Conservation (phyloP, 2,888 invertebrate species). For the Drosophila hamatofila region DNA sequence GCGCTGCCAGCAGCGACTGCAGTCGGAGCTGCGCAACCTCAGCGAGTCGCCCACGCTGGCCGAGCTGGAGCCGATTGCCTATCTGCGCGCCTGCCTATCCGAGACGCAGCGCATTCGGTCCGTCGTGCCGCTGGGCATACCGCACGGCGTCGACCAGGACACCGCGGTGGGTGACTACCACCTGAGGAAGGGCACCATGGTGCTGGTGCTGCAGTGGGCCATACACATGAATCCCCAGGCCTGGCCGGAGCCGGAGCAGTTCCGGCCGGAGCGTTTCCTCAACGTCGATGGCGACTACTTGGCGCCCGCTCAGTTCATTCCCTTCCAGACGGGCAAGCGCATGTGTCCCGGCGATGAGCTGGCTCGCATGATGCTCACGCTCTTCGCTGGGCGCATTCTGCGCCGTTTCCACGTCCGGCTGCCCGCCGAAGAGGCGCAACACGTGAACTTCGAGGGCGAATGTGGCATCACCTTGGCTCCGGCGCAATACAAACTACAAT, state of each 20-base stretch:
- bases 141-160: constrained; percentile 90
- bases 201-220: constrained; percentile 93
- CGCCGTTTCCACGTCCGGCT: constrained; percentile 86
- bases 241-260: constrained; percentile 90
- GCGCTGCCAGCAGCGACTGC: constrained; percentile 86
- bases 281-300: constrained; percentile 87
- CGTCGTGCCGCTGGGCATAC: constrained; percentile 93
- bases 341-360: constrained; percentile 95
- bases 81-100: constrained; percentile 88
- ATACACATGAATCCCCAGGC: constrained; percentile 90
- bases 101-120: constrained; percentile 92
- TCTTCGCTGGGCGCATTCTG: constrained; percentile 88
- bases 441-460: constrained; percentile 88
- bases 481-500: constrained; percentile 85
- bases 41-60: constrained; percentile 56
- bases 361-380: constrained; percentile 89
- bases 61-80: constrained; percentile 78
- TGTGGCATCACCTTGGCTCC: constrained; percentile 92
- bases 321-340: constrained; percentile 94
- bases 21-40: constrained; percentile 60
- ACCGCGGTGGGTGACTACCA: constrained; percentile 87
- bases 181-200: constrained; percentile 90
- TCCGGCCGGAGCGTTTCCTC: constrained; percentile 90
- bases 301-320: constrained; percentile 90
- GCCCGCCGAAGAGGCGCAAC: constrained; percentile 39